Base-by-base conservation (phyloP, 2,888 invertebrate species). In the Corythucha ciliata region DNA sequence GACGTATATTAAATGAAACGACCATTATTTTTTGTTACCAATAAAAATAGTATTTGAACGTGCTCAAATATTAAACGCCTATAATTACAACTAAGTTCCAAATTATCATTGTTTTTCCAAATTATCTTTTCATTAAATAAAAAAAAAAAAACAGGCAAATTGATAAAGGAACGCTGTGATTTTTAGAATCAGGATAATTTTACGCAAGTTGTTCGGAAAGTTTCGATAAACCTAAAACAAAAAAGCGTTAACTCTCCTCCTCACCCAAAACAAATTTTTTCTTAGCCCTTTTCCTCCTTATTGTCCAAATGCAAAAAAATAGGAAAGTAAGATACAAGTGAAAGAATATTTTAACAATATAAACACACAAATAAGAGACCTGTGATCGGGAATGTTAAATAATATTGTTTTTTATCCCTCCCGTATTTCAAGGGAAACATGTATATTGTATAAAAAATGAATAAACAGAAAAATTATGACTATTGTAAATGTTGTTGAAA, bases 361-460 rank as follows among this genome's bases (percentile, higher is more conserved):
- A 42, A 32, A 51, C 21, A 32, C 40, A 52, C 27, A 26, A 26
- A 26, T n/a, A 25, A 40, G 48, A 53, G 53, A 52, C 57, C 57
- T 57, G 57, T 57, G 57, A 57, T 57, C 46, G 53, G 54, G 54
- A 48, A 51, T 49, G 39, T 57, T 45, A 42, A 32, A 50, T 45
- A 24, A 32, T 40, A 26, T 36, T 32, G 27, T 36, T 45, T 40
- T 33, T 42, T 51, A 52, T 47, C 36, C n/a, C n/a, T n/a, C n/a
- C n/a, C n/a, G n/a, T n/a, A n/a, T n/a, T n/a, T n/a, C 40, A 47
- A 39, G 33, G 32, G 47, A 47, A 40, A 46, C 4, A 16, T 33
- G 18, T 16, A 33, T 18, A 33, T 16, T 10, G 18, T 33, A 16
- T 33, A 5, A 16, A 33, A 18, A 18, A 33, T 16, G 18, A 5